Base-by-base conservation (phyloP, 2,797 vertebrate genomes). In the Eulemur mongoz region DNA sequence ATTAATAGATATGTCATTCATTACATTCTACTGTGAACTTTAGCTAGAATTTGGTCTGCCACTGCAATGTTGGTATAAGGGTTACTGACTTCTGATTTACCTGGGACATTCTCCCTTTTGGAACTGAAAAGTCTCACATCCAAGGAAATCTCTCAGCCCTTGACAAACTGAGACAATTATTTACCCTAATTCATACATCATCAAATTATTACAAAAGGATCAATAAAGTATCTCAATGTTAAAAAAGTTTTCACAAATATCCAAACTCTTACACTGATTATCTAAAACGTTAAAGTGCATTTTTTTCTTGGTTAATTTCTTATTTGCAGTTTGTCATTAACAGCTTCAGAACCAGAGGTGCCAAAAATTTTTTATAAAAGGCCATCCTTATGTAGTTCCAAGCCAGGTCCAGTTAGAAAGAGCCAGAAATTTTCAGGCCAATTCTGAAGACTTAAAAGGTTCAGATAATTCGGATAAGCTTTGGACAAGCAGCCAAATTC, bases 391-490 rank as follows among this genome's bases (percentile, higher is more conserved):
- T 57, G 40, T 48, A 70, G 67, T 93, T 97, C 48, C 43, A 92
- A 91, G 96, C 82, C 93, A 96, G 96, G 92, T 79, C 94, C 70
- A 93, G 78, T 40, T 79, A 94, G 84, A 94, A 97, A 96, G 84
- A 84, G 92, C 89, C 97, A 98, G 95, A 96, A 92, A 84, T 87
- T 54, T 97, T 50, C 69, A 93, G 94, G 94, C 97, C 96, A 95
- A 91, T 94, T 97, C 86, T 96, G 93, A 96, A 96, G 96, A 96
- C 92, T 98, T 97, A 94, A 97, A 97, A 97, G 93, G 95, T 98
- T 97, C 94, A 96, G 98, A 98, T 98, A 98, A 90, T 97, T 97
- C 38, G 27, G 98, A 97, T 98, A 98, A 98, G 96, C 96, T 95
- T 96, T 95, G 93, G 92, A 97, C 30, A 92, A 91, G 93, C 95